phyloP scores from a whole-genome alignment of 1,140 invertebrate genomes.

The Caenorhabditis latens region DNA sequence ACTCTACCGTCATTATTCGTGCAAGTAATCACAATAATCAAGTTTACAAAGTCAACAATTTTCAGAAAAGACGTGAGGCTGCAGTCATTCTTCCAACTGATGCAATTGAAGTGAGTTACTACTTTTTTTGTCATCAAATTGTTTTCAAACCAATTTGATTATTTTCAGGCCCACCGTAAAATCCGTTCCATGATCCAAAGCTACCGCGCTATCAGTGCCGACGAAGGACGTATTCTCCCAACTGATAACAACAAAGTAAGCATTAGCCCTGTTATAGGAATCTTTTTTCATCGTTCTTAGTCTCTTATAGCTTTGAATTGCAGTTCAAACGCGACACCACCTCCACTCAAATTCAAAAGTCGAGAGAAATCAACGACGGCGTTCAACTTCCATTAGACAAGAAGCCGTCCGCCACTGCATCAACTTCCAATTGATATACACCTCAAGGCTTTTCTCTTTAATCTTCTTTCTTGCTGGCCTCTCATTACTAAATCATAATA shows the following conservation, averaged over 20 bases:
- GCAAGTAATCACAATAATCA: background rate
- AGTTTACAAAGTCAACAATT: background rate
- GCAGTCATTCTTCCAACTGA: background rate
- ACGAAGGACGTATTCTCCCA: constrained; percentile 3
- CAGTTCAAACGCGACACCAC: constrained; percentile 5
- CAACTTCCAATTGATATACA: constrained; percentile 6
- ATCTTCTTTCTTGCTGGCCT: background rate
- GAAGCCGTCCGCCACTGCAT: constrained; percentile 39
- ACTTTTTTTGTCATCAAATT: too few species aligned
- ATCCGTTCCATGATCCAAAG: too few species aligned
- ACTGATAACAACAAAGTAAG: background rate
- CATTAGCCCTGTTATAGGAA: background rate
- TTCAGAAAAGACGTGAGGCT: constrained; percentile 24
- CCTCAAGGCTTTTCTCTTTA: constrained; percentile 22
- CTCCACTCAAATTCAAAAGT: constrained; percentile 7
- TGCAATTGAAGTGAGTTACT: too few species aligned
- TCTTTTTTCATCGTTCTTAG: too few species aligned
- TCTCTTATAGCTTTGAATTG: background rate
- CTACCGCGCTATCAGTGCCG: background rate
- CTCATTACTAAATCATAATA: constrained; percentile 48
- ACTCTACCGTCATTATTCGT: constrained; percentile 20
- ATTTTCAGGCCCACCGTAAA: too few species aligned
- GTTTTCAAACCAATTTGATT: too few species aligned
- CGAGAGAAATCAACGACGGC: constrained; percentile 56
- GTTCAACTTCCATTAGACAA: constrained; percentile 25